Evolutionary conservation across 2,888 invertebrate genomes (phyloP).

Genomic region (Dicycla oo): DNA sequence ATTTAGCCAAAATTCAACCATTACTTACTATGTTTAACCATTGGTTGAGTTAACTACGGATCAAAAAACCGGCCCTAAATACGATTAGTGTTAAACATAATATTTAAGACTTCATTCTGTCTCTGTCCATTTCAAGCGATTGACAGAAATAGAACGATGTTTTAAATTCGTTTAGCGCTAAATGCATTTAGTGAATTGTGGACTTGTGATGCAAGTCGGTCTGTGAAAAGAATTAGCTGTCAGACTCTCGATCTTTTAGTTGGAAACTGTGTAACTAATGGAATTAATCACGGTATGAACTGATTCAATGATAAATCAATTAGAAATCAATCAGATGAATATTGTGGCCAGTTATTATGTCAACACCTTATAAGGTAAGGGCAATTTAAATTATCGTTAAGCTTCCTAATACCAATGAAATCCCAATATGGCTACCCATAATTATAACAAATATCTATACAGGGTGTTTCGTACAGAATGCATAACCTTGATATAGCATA

Average conservation of each 20-base stretch:
- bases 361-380: slow-evolving; percentile 22
- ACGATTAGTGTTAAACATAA: too few relatives aligned
- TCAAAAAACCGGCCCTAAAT: too few relatives aligned
- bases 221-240: not conserved
- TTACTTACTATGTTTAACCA: too few relatives aligned
- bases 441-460: too few relatives aligned
- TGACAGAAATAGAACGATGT: not conserved
- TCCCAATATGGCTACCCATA: slow-evolving; percentile 14
- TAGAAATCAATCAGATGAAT: slow-evolving; percentile 18
- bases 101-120: not conserved
- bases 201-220: not conserved
- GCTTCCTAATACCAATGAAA: slow-evolving; percentile 27
- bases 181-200: not conserved
- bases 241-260: not conserved
- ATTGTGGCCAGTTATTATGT: slow-evolving; percentile 14
- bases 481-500: too few relatives aligned
- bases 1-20: too few relatives aligned
- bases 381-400: slow-evolving; percentile 21
- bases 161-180: not conserved
- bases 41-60: too few relatives aligned
- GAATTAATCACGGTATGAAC: not conserved
- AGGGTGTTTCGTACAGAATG: too few relatives aligned
- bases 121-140: not conserved
- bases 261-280: not conserved
- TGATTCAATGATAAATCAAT: slow-evolving; percentile 45